Evolutionary conservation across 1,140 invertebrate genomes (phyloP), one percentile per base, ranked within the genome.

Genomic region (Caenorhabditis elegans): DNA sequence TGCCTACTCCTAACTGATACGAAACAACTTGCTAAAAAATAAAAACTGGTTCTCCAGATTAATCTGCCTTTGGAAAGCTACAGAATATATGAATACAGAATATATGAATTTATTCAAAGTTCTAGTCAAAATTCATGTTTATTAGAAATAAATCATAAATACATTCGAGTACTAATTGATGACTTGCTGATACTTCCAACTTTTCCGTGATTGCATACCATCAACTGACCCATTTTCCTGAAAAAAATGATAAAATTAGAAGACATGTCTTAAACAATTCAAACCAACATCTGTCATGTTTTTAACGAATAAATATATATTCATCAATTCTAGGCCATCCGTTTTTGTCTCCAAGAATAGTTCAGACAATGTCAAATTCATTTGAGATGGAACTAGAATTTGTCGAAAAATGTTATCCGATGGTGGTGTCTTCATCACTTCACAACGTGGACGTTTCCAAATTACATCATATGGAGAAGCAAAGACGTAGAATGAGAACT

Each of bases 221-320:
- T 65, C 39, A 8, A 43, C 39, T 43, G 39, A 15, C 39, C n/a
- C n/a, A n/a, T n/a, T n/a, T n/a, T n/a, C n/a, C n/a, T n/a, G n/a
- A n/a, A n/a, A n/a, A n/a, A n/a, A n/a, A n/a, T 31, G 13, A 55
- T 24, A 22, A 10, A 24, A 51, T 51, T 51, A 26, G 26, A 24
- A 51, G n/a, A n/a, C n/a, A n/a, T n/a, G n/a, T n/a, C n/a, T n/a
- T n/a, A 3, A 34, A 11, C 8, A 10, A 26, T 53, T 53, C 4
- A 31, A 31, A n/a, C 60, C 28, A 5, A 70, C 60, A 24, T 70
- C 60, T 22, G 36, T 34, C 60, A 70, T 70, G 43, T 70, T 28
- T 22, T 70, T 70, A n/a, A 70, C 22, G 19, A 70, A 70, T 31
- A 70, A 39, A 43, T 70, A 70, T 10, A 70, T 70, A 22, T 70